These are phyloP conservation scores for Spilosoma lubricipeda DNA, from an alignment of 2,888 invertebrate genomes.

Conservation along the genomic window DNA sequence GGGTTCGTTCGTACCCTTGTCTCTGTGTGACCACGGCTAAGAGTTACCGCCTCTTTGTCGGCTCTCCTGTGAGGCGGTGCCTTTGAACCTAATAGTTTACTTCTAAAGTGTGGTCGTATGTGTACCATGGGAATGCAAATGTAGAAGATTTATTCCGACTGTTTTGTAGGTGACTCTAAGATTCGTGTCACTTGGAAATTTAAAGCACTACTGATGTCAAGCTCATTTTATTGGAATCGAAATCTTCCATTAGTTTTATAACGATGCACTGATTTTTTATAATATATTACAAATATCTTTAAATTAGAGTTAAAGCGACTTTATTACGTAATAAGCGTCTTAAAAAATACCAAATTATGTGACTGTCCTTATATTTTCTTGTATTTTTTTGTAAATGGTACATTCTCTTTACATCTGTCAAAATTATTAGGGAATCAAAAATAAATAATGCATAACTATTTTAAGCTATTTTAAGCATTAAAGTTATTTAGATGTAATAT, in stretches of 20 bases:
- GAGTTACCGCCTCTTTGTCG: slow-evolving; percentile 54
- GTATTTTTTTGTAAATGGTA: too few species aligned
- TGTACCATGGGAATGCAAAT: slow-evolving; percentile 21
- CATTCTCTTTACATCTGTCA: background rate
- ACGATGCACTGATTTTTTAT: background rate
- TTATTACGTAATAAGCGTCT: background rate
- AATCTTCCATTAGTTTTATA: background rate
- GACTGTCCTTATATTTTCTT: too few species aligned
- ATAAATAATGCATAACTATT: too few species aligned
- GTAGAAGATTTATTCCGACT: slow-evolving; percentile 5
- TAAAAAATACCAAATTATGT: background rate
- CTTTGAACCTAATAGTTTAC: slow-evolving; percentile 43
- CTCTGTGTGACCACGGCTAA: slow-evolving; percentile 48
- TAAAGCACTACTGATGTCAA: background rate
- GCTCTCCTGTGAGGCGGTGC: slow-evolving; percentile 27
- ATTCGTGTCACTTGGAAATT: background rate
- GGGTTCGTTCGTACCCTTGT: slow-evolving; percentile 10
- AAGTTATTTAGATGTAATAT: too few species aligned
- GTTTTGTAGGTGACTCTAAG: background rate
- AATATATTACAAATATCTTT: background rate
- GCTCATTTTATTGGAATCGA: background rate
- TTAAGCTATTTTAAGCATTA: too few species aligned
- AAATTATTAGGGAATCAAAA: too few species aligned
- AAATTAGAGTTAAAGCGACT: background rate
- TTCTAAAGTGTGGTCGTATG: slow-evolving; percentile 28